Evolutionary conservation across 2,113 vertebrate genomes (phyloP).

Genomic region (Rhea americana): DNA sequence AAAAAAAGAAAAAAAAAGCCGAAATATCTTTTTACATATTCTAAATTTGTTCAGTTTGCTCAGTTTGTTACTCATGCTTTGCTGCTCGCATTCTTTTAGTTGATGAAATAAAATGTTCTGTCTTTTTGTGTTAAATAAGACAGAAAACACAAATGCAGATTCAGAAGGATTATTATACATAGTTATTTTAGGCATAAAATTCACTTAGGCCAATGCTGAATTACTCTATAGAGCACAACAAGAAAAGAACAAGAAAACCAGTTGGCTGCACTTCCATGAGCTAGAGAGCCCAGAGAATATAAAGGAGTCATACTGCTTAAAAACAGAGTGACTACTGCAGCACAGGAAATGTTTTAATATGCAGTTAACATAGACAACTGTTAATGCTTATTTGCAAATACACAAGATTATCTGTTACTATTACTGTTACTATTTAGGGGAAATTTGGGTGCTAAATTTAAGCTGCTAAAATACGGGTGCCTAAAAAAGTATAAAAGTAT

Average conservation of each 20-base stretch:
- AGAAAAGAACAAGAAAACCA: slow-evolving; percentile 17
- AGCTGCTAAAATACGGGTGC: slow-evolving; percentile 75
- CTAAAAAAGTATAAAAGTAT: slow-evolving; percentile 84
- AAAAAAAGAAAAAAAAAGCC: fast-evolving
- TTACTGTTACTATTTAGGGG: slow-evolving; percentile 60
- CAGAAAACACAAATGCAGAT: background rate
- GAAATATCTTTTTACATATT: background rate
- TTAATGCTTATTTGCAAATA: slow-evolving; percentile 68
- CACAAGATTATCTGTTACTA: slow-evolving; percentile 42
- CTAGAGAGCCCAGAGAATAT: background rate
- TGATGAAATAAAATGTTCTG: background rate
- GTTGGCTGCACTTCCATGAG: slow-evolving; percentile 23
- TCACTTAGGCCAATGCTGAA: background rate
- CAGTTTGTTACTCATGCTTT: slow-evolving; percentile 33
- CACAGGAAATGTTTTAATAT: slow-evolving; percentile 48
- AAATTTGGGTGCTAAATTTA: slow-evolving; percentile 67
- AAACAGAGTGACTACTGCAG: slow-evolving; percentile 54
- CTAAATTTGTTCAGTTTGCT: slow-evolving; percentile 49
- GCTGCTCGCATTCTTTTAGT: background rate
- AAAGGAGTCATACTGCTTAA: slow-evolving; percentile 22
- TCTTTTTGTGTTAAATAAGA: background rate
- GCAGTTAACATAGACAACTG: slow-evolving; percentile 57
- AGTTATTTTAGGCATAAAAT: background rate
- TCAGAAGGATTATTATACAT: background rate
- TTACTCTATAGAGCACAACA: background rate